Base-by-base conservation (phyloP, 2,113 vertebrate species). In the Chascanopsetta lugubris region DNA sequence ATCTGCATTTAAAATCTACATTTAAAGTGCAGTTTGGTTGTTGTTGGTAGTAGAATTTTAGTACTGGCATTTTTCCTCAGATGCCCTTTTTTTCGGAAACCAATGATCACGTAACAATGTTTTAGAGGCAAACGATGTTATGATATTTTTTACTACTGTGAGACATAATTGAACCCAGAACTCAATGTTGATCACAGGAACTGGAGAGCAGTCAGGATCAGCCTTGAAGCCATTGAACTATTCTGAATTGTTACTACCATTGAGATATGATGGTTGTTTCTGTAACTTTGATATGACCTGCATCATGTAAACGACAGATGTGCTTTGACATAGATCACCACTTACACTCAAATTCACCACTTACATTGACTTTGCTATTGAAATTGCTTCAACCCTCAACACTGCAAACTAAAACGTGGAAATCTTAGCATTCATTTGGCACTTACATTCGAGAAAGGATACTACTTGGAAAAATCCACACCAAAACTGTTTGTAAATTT, bases 1-100 rank as follows among this genome's bases (percentile, higher is more conserved):
- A 18, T 46, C 18, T 59, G 38, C 54, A 13, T 47, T 49, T 34
- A 49, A 27, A 46, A 50, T 50, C 17, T 12, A 66, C 5, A 3
- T 25, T 32, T 61, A 56, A 68, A 69, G 51, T 69, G 58, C 59
- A 36, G 27, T 20, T 22, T 34, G 22, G 36, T 45, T 26, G n/a
- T 24, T 1, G 6, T 46, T 45, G 30, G 17, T 12, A 45, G 11
- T 22, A 11, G 8, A 53, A 59, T 11, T 24, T 43, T 42, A 29
- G 7, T 38, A 5, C n/a, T n/a, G n/a, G n/a, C n/a, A n/a, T n/a
- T n/a, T n/a, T n/a, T n/a, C n/a, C n/a, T n/a, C n/a, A n/a, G n/a
- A n/a, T n/a, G n/a, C n/a, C n/a, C n/a, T n/a, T n/a, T n/a, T n/a
- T n/a, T n/a, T n/a, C n/a, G n/a, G n/a, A n/a, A n/a, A n/a, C n/a